These are phyloP conservation scores for Larimichthys polyactis DNA, from an alignment of 2,113 vertebrate genomes.

Conservation along the genomic window DNA sequence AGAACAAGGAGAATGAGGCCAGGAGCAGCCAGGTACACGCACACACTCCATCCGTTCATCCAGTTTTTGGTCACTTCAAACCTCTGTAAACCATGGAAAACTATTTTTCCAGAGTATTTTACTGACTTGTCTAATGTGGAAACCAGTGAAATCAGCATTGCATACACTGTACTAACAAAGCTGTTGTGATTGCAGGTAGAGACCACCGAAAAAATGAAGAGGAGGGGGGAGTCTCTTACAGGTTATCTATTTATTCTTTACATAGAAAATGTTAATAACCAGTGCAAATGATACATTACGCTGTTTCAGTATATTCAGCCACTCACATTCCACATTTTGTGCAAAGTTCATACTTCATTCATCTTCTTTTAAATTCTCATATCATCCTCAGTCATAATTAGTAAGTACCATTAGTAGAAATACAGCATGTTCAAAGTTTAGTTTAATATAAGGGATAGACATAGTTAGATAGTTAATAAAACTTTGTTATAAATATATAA, in stretches of 20 bases:
- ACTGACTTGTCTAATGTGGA: not conserved
- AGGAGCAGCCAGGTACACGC: conserved; percentile 65
- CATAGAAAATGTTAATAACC: not conserved
- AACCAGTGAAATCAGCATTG: not conserved
- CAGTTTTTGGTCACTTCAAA: not conserved
- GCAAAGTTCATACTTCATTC: too few relatives aligned
- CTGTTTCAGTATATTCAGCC: not conserved
- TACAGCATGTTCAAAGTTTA: too few relatives aligned
- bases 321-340: not conserved
- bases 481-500: too few relatives aligned
- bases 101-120: not conserved
- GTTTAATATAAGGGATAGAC: not conserved
- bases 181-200: conserved; percentile 43
- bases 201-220: conserved; percentile 44
- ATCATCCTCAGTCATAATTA: not conserved
- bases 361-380: not conserved
- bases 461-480: not conserved
- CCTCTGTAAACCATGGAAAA: not conserved
- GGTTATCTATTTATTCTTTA: conserved; percentile 13
- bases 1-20: conserved; percentile 77
- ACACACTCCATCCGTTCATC: not conserved
- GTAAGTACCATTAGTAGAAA: not conserved
- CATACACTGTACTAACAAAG: not conserved
- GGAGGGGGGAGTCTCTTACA: conserved; percentile 57
- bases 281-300: not conserved